Evolutionary conservation across 1,140 invertebrate genomes (phyloP).

Genomic region (Temnothorax nylanderi): DNA sequence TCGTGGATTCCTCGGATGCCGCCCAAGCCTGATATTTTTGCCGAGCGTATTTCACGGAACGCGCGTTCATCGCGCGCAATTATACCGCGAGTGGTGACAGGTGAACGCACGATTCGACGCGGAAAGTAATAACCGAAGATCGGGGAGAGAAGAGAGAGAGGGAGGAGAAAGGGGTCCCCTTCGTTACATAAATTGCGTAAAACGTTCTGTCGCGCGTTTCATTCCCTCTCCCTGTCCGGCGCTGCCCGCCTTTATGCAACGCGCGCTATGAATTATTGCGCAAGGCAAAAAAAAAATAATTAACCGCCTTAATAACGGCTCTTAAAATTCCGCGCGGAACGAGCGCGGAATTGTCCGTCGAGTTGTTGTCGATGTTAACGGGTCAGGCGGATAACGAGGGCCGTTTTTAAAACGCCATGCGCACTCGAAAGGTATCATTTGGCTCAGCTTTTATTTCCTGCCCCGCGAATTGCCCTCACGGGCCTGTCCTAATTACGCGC

Average conservation of each 20-base stretch:
- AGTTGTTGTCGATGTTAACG: conserved; percentile 27
- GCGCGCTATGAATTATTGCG: conserved; percentile 55
- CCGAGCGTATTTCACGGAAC: conserved; percentile 33
- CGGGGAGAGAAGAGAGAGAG: neutral
- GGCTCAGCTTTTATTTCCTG: conserved; percentile 25
- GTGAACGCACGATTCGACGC: conserved; percentile 63
- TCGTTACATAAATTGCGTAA: conserved; percentile 60
- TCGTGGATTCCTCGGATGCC: conserved; percentile 41
- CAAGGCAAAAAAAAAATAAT: conserved; percentile 45
- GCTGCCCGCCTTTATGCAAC: conserved; percentile 29
- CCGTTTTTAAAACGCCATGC: neutral
- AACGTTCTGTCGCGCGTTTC: conserved; percentile 60
- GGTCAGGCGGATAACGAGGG: conserved; percentile 14
- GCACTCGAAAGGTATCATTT: neutral
- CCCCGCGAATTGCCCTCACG: neutral
- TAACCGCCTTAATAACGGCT: conserved; percentile 50
- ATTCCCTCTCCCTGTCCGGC: conserved; percentile 12
- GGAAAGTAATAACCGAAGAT: conserved; percentile 52
- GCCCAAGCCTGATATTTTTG: conserved; percentile 14
- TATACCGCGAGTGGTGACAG: conserved; percentile 60
- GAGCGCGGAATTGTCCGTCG: conserved; percentile 28
- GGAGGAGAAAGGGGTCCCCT: conserved; percentile 15
- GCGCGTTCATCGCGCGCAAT: conserved; percentile 56
- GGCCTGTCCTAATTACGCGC: neutral
- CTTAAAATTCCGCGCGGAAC: conserved; percentile 55